Evolutionary conservation across 2,888 invertebrate species (phyloP).

Genomic region (Choristoneura rosaceana): DNA sequence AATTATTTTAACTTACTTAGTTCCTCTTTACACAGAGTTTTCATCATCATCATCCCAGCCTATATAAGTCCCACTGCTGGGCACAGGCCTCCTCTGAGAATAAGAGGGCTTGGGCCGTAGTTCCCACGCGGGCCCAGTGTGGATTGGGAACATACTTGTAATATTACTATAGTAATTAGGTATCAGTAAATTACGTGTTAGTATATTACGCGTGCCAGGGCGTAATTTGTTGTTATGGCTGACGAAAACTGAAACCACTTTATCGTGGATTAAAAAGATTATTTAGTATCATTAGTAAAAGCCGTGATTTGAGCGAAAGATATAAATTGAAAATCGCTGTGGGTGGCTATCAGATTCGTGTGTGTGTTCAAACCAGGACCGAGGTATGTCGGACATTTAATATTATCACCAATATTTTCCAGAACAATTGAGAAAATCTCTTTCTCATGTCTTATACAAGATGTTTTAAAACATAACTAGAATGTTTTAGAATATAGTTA

Average conservation of each 20-base stretch:
- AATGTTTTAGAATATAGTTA: too few relatives aligned
- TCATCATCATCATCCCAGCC: too few relatives aligned
- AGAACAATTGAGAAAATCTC: background rate
- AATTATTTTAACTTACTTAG: too few relatives aligned
- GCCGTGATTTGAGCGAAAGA: constrained; percentile 10
- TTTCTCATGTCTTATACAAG: background rate
- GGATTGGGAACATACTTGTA: too few relatives aligned
- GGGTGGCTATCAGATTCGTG: constrained; percentile 33
- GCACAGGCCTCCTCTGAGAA: too few relatives aligned
- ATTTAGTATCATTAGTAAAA: constrained; percentile 9
- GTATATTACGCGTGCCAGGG: background rate
- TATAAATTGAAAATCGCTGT: constrained; percentile 33
- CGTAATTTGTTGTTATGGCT: background rate
- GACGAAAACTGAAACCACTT: background rate
- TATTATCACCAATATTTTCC: background rate
- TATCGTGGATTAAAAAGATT: constrained; percentile 23
- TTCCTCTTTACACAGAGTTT: too few relatives aligned
- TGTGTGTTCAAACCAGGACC: constrained; percentile 1
- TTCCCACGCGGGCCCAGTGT: too few relatives aligned
- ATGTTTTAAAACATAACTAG: background rate
- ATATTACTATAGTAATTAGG: too few relatives aligned
- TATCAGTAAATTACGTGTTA: too few relatives aligned
- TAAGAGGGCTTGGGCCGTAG: too few relatives aligned
- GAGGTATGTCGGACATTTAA: background rate
- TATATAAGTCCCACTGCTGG: too few relatives aligned